Evolutionary conservation across 2,888 invertebrate genomes (phyloP), one percentile per base, ranked within the genome.

Genomic region (Atrina japonica): DNA sequence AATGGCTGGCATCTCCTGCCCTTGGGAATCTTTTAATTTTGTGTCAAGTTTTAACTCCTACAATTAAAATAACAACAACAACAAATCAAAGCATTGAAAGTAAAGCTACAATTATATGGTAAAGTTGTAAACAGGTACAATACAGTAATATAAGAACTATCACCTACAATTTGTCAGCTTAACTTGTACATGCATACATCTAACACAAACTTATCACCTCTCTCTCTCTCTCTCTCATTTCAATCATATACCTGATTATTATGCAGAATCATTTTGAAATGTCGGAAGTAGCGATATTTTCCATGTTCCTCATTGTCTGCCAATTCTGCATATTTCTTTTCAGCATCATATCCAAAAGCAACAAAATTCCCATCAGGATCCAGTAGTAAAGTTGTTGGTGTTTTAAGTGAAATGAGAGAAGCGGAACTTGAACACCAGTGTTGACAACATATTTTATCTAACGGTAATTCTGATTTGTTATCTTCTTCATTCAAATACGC

Each of bases 301-400:
- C 9, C 16, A n/a, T 53, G 53, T 7, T 29, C 53, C 29, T 53
- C 23, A 16, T 53, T 35, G 16, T 53, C 35, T 5, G 29, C 21
- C 7, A 53, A 35, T 18, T 5, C 35, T 5, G 35, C 35, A 40
- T 56, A 56, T 35, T 53, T 53, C 18, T 29, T 35, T 21, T 53
- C 53, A 18, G 53, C 53, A 18, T 11, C n/a, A 29, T 16, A 53
- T 14, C 53, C 53, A 53, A 53, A 53, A n/a, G 53, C 29, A 21
- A 30, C 53, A 16, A 53, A 53, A 18, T 29, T 16, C 35, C 53
- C 53, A 9, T 27, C 30, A 2, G 53, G 16, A 53, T 53, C 35
- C n/a, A 53, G 29, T 2, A 53, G 53, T 9, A 53, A 18, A 29
- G 30, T 30, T 3, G 53, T 53, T 7, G 53, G 53, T 6, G 53